Base-by-base conservation (phyloP, 1,140 invertebrate genomes). In the Trichomalopsis sarcophagae region DNA sequence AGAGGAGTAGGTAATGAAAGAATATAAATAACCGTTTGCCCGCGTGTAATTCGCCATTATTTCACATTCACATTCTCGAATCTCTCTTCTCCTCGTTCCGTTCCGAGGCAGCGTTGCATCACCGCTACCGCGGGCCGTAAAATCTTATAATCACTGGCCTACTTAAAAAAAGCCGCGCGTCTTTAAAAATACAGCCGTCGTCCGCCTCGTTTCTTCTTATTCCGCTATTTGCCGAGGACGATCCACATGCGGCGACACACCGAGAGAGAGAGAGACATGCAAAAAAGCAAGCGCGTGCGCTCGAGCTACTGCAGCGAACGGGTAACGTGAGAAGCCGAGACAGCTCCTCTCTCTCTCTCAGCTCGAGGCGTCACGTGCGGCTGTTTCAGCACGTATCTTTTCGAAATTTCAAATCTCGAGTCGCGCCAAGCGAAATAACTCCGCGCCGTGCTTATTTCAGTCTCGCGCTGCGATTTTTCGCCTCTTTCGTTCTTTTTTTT, bases 311-410 rank as follows among this genome's bases (percentile, higher is more conserved):
- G 75, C 44, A 55, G 66, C 84, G 84, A 73, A 73, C 68, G 75
- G 79, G 89, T 87, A 89, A 89, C 86, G 83, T 87, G 88, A 89
- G 88, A 88, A 88, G 75, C 47, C 81, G 74, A 77, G 81, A 83
- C 74, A 81, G 68, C 69, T 81, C 55, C 55, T 62, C 55, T 62
- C 69, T 74, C 81, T 44, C 40, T 44, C 10, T 44, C 40, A n/a
- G n/a, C 66, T 83, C 80, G 78, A 84, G 81, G 69, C 86, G 87
- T 87, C 87, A 87, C 82, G 85, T 86, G 86, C 82, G 84, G 85
- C 88, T 87, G 79, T 88, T 86, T 89, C 87, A 87, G 87, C 81
- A 84, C 83, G 80, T 88, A 89, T 88, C 87, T 71, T 87, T 86
- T 87, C 84, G 78, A 84, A 78, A 78, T 78, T 74, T 74, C 74